Conservation (phyloP, 2,113 vertebrate species). For the Phaetusa simplex region DNA sequence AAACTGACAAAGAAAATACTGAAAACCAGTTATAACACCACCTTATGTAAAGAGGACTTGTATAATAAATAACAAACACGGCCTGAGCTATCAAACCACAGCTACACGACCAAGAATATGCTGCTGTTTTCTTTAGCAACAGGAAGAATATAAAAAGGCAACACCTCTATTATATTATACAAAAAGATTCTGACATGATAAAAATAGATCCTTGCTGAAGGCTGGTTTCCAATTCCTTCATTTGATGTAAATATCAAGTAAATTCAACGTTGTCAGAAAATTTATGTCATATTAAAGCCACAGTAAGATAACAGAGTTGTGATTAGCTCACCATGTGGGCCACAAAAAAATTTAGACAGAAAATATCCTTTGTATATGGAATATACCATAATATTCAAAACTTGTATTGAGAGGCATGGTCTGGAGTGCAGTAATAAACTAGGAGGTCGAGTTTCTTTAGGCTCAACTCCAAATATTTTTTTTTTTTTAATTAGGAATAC, state of each 20-base stretch:
- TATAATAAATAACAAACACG: neutral
- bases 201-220: neutral
- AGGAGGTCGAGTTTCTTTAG: neutral
- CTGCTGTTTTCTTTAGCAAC: too few relatives aligned
- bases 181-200: neutral
- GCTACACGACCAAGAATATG: neutral
- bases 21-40: neutral
- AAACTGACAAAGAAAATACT: neutral
- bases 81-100: neutral
- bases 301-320: neutral
- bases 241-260: neutral
- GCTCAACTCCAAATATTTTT: neutral
- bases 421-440: neutral
- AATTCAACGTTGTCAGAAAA: neutral
- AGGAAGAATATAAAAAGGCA: too few relatives aligned
- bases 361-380: neutral
- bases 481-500: neutral
- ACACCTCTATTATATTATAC: neutral
- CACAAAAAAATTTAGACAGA: neutral
- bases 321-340: neutral
- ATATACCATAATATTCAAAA: neutral
- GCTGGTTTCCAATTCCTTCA: neutral
- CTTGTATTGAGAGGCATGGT: neutral
- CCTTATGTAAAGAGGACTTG: neutral
- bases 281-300: neutral